phyloP scores from a whole-genome alignment of 2,113 vertebrate species.

The Meriones unguiculatus region DNA sequence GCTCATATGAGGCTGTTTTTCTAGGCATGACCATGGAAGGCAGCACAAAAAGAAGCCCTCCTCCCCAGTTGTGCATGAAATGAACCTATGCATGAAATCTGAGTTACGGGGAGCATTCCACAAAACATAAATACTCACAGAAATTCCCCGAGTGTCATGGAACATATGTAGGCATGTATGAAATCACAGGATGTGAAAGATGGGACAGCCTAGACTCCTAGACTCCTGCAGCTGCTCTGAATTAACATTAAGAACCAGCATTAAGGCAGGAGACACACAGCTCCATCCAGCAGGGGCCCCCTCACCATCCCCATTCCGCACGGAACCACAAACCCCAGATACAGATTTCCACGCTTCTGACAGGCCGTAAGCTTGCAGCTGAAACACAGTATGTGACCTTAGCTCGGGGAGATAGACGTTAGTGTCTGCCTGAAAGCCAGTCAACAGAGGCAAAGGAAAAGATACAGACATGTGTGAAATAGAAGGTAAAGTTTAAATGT shows the following conservation, averaged over 20 bases:
- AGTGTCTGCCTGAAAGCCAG: slow-evolving; percentile 57
- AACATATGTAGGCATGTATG: neutral
- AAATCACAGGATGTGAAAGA: slow-evolving; percentile 21
- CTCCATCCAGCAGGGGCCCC: slow-evolving; percentile 52
- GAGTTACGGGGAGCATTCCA: neutral
- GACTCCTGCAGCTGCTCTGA: slow-evolving; percentile 64
- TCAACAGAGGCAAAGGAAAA: slow-evolving; percentile 59
- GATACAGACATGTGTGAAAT: slow-evolving; percentile 49
- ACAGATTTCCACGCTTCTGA: slow-evolving; percentile 70
- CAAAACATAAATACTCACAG: slow-evolving; percentile 37
- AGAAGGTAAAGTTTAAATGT: neutral
- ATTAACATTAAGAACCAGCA: slow-evolving; percentile 57
- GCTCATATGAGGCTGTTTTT: neutral
- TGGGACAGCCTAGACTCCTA: neutral
- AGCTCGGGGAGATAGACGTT: slow-evolving; percentile 50
- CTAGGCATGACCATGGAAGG: neutral
- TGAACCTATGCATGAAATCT: neutral
- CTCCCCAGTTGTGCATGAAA: neutral
- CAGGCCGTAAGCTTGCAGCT: slow-evolving; percentile 73
- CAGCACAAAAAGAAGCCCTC: neutral
- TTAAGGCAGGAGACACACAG: slow-evolving; percentile 53
- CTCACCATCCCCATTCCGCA: slow-evolving; percentile 40
- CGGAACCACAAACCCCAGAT: slow-evolving; percentile 62
- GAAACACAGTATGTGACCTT: slow-evolving; percentile 62
- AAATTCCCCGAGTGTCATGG: slow-evolving; percentile 27